These are phyloP conservation scores for Ditula angustiorana DNA, from an alignment of 2,888 invertebrate species.

Conservation along the genomic window DNA sequence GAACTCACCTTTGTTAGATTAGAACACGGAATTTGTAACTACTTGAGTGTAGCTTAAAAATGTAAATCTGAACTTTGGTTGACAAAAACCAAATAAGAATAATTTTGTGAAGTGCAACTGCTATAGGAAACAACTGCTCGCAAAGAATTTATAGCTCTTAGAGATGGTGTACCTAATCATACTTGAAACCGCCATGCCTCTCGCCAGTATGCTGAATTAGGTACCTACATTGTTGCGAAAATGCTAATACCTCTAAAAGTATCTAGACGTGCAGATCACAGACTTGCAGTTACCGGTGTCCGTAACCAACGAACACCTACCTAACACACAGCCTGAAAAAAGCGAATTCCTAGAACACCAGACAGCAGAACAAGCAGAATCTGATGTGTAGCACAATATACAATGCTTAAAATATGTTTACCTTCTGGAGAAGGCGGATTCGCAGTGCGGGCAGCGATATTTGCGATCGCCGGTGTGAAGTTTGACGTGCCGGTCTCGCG, in stretches of 20 bases:
- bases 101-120: background rate
- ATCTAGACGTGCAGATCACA: no score
- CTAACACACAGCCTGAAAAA: no score
- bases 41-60: background rate
- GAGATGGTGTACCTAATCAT: background rate
- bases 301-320: no score
- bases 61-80: background rate
- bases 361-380: no score
- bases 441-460: slow-evolving; percentile 96
- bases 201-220: no score
- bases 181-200: no score
- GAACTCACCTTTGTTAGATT: slow-evolving; percentile 12
- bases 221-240: no score
- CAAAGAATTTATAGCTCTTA: no score
- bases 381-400: background rate
- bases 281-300: no score
- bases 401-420: slow-evolving; percentile 60
- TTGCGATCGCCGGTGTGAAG: slow-evolving; percentile 96
- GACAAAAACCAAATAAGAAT: background rate
- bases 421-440: slow-evolving; percentile 97
- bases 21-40: background rate
- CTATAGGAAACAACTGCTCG: background rate
- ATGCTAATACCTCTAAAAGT: no score
- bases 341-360: no score
- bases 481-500: slow-evolving; percentile 96